A percentile compares a stretch with the other conserved stretches of the same genome.
Evolutionary conservation across 2,797 vertebrate species (phyloP).

Genomic region (Enteromius unitaeniatus): DNA sequence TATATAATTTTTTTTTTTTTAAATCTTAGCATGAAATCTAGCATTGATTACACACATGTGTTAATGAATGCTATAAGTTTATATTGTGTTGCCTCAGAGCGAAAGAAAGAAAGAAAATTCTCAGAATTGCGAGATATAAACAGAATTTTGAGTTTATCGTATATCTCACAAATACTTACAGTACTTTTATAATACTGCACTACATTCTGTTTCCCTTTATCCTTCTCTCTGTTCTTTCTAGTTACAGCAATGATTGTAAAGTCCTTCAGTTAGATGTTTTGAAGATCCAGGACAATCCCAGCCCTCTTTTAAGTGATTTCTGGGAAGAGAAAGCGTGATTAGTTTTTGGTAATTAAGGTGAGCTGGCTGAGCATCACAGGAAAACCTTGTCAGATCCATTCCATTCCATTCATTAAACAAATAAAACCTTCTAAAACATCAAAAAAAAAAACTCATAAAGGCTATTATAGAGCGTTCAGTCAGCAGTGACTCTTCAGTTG

Average conservation of each 20-base stretch:
- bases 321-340: conserved; percentile 5
- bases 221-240: not conserved
- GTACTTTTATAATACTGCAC: too few species aligned
- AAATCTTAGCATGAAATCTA: too few species aligned
- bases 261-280: not conserved
- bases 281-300: conserved; percentile 19
- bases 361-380: not conserved
- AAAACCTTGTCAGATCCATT: conserved; percentile 2
- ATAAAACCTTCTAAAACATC: not conserved
- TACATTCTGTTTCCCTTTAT: too few species aligned
- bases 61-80: too few species aligned
- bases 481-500: not conserved
- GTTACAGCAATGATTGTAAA: not conserved
- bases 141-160: not conserved
- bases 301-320: conserved; percentile 9
- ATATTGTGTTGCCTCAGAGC: too few species aligned
- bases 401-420: conserved; percentile 22
- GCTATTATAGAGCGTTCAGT: not conserved
- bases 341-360: conserved; percentile 26
- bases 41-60: too few species aligned
- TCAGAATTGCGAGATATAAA: not conserved
- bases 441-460: not conserved
- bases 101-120: not conserved
- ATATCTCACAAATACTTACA: not conserved
- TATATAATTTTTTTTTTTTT: too few species aligned